Base-by-base conservation (phyloP, 2,113 vertebrate genomes). In the Phylloscopus whistleri region DNA sequence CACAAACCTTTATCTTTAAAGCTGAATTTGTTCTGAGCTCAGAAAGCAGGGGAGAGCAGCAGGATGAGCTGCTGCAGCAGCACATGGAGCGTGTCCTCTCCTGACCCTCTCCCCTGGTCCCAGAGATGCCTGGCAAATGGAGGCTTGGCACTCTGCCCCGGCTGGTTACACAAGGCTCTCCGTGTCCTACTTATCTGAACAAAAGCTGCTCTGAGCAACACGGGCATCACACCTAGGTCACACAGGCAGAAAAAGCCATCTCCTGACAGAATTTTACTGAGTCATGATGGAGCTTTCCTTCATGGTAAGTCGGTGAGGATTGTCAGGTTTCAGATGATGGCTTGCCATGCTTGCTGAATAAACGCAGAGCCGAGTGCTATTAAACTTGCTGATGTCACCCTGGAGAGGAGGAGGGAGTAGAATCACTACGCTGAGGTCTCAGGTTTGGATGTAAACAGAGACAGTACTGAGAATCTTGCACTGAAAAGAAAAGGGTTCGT, bases 141-240 rank as follows among this genome's bases (percentile, higher is more conserved):
- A 92, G 93, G 62, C 51, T 89, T 98, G 98, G 97, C 97, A 56
- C 81, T 43, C 33, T 89, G 97, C 98, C 98, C 96, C 15, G 2
- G 41, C 85, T 83, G 91, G 49, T 96, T 97, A 96, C 11, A 53
- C 94, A 96, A 96, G 93, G 84, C 81, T 90, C n/a, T 64, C 89
- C 20, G 24, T 87, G 97, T 60, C 91, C 96, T 91, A 95, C 83
- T 97, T 97, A 43, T 62, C 51, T n/a, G 80, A 94, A 95, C 95
- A 97, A 97, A 97, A 94, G 84, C 92, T 69, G 89, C 92, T 97
- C 87, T 91, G 44, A 84, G 85, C 84, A 87, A 3, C 86, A 16
- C 11, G 30, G 62, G 37, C 91, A 95, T 87, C 76, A 20, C 83
- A 95, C 96, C 91, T 96, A 93, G 87, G 85, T 96, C 88, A 95